These are phyloP conservation scores for Phrynosoma blainvillii DNA, from an alignment of 2,113 vertebrate species.

Conservation along the genomic window DNA sequence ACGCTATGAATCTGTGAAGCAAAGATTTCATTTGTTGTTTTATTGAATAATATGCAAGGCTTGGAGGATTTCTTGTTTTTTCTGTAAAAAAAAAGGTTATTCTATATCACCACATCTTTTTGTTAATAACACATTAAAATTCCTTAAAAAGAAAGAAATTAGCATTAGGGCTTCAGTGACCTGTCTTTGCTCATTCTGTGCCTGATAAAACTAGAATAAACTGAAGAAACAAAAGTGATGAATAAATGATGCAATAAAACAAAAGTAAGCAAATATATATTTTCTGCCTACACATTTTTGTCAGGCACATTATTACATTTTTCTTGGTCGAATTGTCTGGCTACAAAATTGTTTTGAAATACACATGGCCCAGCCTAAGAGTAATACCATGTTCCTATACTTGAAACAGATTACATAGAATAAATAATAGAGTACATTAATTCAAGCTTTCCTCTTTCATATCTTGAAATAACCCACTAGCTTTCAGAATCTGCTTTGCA, in stretches of 20 bases:
- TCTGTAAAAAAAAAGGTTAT: no score
- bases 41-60: no score
- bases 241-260: neutral
- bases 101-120: no score
- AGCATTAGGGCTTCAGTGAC: neutral
- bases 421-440: no score
- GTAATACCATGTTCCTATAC: neutral
- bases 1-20: no score
- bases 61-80: no score
- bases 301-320: neutral
- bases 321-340: neutral
- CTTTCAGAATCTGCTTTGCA: neutral
- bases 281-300: neutral
- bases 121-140: no score
- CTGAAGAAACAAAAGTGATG: neutral
- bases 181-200: neutral
- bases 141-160: no score
- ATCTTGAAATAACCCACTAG: neutral
- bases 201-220: neutral
- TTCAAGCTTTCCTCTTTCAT: neutral
- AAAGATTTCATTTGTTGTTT: no score
- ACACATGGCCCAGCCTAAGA: neutral
- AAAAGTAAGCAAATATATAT: neutral
- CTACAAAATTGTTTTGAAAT: neutral
- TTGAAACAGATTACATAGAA: neutral